These are phyloP conservation scores for Bolborhynchus lineola DNA, from an alignment of 2,113 vertebrate genomes.

Conservation along the genomic window DNA sequence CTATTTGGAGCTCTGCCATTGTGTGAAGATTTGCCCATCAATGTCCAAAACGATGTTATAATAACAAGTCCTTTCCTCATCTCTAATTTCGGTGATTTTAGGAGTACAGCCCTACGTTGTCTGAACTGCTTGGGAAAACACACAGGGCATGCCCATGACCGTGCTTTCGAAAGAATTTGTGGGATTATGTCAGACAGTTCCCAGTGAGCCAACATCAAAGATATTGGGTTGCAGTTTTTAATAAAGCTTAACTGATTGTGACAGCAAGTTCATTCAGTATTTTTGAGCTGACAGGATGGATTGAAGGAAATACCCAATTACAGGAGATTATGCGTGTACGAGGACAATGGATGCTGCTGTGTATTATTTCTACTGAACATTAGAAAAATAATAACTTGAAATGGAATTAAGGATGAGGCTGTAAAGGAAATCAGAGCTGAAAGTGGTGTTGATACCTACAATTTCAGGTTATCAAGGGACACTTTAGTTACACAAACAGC, in stretches of 20 bases:
- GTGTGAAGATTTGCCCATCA: neutral
- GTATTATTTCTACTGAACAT: neutral
- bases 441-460: neutral
- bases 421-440: neutral
- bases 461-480: neutral
- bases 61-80: slow-evolving; percentile 27
- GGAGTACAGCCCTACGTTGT: neutral
- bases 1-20: neutral
- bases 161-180: slow-evolving; percentile 39
- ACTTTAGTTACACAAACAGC: neutral
- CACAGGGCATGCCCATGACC: slow-evolving; percentile 5
- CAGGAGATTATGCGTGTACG: neutral
- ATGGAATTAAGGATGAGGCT: neutral
- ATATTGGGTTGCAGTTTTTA: slow-evolving; percentile 39
- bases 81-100: slow-evolving; percentile 13
- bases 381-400: neutral
- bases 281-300: slow-evolving; percentile 1
- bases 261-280: slow-evolving; percentile 23
- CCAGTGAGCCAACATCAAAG: slow-evolving; percentile 43
- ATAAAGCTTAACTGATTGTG: slow-evolving; percentile 47
- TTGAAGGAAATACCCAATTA: slow-evolving; percentile 50
- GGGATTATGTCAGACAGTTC: slow-evolving; percentile 54
- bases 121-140: slow-evolving; percentile 43
- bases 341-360: slow-evolving; percentile 21
- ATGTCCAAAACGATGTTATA: neutral